These are phyloP conservation scores for Mactromeris polynyma DNA, from an alignment of 2,888 invertebrate species.

Conservation along the genomic window DNA sequence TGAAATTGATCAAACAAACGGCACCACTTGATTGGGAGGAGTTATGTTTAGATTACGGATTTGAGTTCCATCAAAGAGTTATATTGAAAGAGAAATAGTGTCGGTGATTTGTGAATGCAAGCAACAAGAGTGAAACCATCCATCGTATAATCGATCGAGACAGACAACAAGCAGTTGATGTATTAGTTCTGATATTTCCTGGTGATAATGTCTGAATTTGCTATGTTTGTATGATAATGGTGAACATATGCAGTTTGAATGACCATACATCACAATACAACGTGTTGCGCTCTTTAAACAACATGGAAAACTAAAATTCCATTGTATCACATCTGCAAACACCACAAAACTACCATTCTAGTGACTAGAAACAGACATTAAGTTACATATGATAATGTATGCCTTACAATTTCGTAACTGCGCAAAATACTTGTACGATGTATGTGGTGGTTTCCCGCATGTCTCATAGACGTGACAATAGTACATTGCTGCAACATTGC, in stretches of 20 bases:
- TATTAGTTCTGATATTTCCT: background rate
- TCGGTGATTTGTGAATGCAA: background rate
- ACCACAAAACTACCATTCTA: no score
- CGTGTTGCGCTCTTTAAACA: no score
- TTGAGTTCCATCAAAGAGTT: background rate
- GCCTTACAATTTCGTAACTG: no score
- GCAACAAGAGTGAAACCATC: background rate
- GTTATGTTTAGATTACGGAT: background rate
- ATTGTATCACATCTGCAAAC: no score
- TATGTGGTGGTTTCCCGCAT: no score
- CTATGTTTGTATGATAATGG: background rate
- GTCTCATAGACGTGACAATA: no score
- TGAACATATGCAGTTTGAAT: no score
- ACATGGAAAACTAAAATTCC: no score
- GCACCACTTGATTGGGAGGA: background rate
- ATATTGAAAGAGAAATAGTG: background rate
- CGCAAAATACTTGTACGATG: no score
- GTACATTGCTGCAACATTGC: no score
- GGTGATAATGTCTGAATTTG: background rate
- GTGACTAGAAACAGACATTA: no score
- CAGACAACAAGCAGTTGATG: background rate
- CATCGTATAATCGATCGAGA: background rate
- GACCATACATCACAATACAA: no score
- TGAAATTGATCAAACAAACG: background rate
- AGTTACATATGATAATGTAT: background rate